Evolutionary conservation across 1,140 invertebrate species (phyloP), one percentile per base, ranked within the genome.

Genomic region (Drosophila santomea): DNA sequence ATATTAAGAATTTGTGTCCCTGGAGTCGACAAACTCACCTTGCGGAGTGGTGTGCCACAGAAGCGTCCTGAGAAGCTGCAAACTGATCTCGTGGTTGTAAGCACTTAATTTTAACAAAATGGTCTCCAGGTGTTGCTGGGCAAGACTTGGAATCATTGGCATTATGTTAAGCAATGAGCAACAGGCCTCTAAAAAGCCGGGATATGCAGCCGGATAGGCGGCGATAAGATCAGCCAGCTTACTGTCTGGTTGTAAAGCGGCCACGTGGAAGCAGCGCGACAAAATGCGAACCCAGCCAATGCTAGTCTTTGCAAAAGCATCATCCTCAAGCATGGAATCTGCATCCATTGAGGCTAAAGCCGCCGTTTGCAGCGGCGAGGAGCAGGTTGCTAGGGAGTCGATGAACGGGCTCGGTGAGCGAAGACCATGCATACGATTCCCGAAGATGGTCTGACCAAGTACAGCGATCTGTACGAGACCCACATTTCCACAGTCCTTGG

Each of bases 391-490:
- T 3, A 89, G 54, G 1, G 80, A 67, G 25, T 91, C 72, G 11
- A 66, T 72, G 12, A 79, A 74, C 25, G 73, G 52, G 10, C 74
- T 67, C 45, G 74, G 78, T 0, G 68, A 64, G 1, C 77, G 75
- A 20, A 79, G 3, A 0, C 77, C 58, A 15, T 80, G 74, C 68
- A 77, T 66, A 1, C 84, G 75, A 64, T 91, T 91, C 0, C 83
- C 84, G 72, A 94, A 94, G 4, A 94, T 94, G 0, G 97, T 96
- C 52, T 95, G 95, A 1, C 97, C 97, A 10, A 98, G 93, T 12
- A 98, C 92, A n/a, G 95, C 94, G 55, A 98, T 96, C 91, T 98
- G 97, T 74, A 97, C 96, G 6, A 98, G 93, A 15, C 97, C 97
- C 83, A 98, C 96, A 85, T 96, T 98, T 56, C 95, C 95, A 11